These are phyloP conservation scores for Phaonia tiefii DNA, from an alignment of 2,888 invertebrate genomes.

Conservation along the genomic window DNA sequence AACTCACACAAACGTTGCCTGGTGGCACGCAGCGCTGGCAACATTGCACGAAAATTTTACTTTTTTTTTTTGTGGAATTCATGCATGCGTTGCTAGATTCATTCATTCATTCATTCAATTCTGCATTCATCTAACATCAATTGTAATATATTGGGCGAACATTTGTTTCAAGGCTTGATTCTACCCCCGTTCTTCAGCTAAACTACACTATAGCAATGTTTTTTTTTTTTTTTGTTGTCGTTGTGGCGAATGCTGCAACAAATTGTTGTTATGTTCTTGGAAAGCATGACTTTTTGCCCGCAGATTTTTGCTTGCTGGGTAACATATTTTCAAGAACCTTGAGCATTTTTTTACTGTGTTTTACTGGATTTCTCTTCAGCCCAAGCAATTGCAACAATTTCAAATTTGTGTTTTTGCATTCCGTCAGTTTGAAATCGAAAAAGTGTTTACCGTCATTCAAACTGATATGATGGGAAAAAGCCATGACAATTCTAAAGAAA, in stretches of 20 bases:
- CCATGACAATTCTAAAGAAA: not conserved
- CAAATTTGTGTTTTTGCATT: too few species aligned
- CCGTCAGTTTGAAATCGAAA: too few species aligned
- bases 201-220: not conserved
- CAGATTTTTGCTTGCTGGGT: not conserved
- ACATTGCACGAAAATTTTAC: conserved; percentile 42
- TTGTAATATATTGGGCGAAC: conserved; percentile 47
- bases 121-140: conserved; percentile 42
- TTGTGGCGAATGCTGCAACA: conserved; percentile 11
- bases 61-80: conserved; percentile 9
- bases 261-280: not conserved
- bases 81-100: not conserved
- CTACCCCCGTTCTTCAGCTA: not conserved
- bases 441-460: too few species aligned
- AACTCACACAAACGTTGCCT: not conserved
- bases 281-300: conserved; percentile 3
- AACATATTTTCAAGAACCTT: not conserved
- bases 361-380: too few species aligned
- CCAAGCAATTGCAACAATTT: too few species aligned
- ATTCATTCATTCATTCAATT: not conserved
- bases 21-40: conserved; percentile 27
- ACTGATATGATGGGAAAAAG: too few species aligned
- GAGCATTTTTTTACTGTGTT: too few species aligned
- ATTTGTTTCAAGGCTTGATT: conserved; percentile 42
- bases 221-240: conserved; percentile 11